Percentiles rank a stretch among this genome's conserved stretches.
Conservation (phyloP, 1,140 invertebrate genomes). For the Teleopsis dalmanni region DNA sequence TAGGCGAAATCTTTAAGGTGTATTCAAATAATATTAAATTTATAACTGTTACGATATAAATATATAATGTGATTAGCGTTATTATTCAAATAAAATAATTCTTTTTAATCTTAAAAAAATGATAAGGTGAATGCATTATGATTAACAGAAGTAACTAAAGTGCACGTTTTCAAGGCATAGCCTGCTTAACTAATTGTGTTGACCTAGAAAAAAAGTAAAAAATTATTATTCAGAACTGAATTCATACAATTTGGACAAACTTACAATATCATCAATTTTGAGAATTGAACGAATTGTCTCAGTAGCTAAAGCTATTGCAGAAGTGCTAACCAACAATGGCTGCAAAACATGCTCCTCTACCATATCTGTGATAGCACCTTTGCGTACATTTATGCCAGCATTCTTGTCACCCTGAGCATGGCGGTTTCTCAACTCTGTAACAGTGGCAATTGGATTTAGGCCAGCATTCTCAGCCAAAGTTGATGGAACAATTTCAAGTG, state of each 20-base stretch:
- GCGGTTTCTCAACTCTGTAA: constrained; percentile 91
- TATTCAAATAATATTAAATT: no score
- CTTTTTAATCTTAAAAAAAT: no score
- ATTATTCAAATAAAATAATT: no score
- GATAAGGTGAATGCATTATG: no score
- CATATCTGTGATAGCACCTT: constrained; percentile 93
- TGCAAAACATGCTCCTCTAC: constrained; percentile 96
- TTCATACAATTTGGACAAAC: constrained; percentile 27
- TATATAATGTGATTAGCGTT: no score
- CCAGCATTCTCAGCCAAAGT: constrained; percentile 99
- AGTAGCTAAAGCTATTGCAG: constrained; percentile 87
- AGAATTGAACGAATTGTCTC: constrained; percentile 97
- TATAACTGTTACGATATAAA: no score
- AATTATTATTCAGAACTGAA: neutral
- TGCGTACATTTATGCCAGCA: constrained; percentile 94
- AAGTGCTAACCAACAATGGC: constrained; percentile 89
- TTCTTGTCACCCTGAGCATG: constrained; percentile 78
- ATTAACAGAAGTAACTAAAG: no score
- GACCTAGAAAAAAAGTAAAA: constrained; percentile 20
- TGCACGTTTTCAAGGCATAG: no score
- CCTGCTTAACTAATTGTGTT: constrained; percentile 40
- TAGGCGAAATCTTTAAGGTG: no score
- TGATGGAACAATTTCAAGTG: constrained; percentile 93
- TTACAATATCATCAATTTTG: constrained; percentile 98
- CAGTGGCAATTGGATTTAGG: constrained; percentile 94